Evolutionary conservation across 2,888 invertebrate genomes (phyloP).

Genomic region (Dioctria linearis): DNA sequence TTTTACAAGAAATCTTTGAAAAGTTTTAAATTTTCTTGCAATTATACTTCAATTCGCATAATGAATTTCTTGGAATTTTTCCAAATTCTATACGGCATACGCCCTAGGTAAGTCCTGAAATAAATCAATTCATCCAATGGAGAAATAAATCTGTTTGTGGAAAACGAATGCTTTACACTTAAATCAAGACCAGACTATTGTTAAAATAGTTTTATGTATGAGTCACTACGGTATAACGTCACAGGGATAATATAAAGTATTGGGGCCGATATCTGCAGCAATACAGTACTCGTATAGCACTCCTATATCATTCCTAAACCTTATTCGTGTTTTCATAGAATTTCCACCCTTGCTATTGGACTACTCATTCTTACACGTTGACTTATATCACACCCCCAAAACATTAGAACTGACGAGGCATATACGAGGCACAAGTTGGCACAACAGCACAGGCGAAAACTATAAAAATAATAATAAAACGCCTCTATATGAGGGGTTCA

Average conservation of each 20-base stretch:
- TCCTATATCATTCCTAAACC: slow-evolving; percentile 25
- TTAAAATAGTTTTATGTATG: neutral
- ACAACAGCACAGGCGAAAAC: slow-evolving; percentile 39
- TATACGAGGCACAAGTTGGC: slow-evolving; percentile 29
- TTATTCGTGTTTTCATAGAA: slow-evolving; percentile 16
- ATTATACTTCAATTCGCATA: too few species aligned
- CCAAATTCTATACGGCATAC: too few species aligned
- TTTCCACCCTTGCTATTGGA: slow-evolving; percentile 35
- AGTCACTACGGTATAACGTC: neutral
- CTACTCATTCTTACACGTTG: slow-evolving; percentile 27
- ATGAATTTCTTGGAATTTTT: too few species aligned
- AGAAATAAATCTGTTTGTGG: neutral
- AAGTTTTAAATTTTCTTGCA: too few species aligned
- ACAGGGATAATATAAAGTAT: neutral
- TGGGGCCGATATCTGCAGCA: slow-evolving; percentile 6
- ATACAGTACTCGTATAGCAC: neutral
- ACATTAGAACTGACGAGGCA: slow-evolving; percentile 15
- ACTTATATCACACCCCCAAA: slow-evolving; percentile 9
- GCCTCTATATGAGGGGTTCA: neutral
- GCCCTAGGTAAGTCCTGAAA: too few species aligned
- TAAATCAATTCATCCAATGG: too few species aligned
- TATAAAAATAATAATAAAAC: slow-evolving; percentile 4
- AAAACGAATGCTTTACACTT: neutral
- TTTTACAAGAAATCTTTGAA: too few species aligned
- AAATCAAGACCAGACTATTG: neutral